These are phyloP conservation scores for Acipenser transmontanus DNA, from an alignment of 2,797 vertebrate genomes.

Conservation along the genomic window DNA sequence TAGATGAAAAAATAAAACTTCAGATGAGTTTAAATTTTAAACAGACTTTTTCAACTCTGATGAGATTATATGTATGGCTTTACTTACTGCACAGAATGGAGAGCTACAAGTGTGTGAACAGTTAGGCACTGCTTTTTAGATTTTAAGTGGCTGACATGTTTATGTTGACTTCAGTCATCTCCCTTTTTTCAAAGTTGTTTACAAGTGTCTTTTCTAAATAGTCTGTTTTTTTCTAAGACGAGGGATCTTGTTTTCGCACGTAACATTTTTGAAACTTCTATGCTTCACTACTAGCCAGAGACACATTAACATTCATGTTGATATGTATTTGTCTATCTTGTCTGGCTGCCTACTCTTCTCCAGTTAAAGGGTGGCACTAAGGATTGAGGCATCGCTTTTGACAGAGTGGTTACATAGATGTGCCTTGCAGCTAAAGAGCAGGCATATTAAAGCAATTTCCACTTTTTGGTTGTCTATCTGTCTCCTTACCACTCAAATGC, in stretches of 20 bases:
- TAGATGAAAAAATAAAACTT: too few species aligned
- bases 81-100: too few species aligned
- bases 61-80: too few species aligned
- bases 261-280: background rate
- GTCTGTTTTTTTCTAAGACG: background rate
- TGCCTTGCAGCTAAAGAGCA: background rate
- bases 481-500: background rate
- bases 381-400: background rate
- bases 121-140: too few species aligned
- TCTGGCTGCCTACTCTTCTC: background rate
- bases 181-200: too few species aligned
- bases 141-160: too few species aligned
- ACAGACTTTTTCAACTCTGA: too few species aligned
- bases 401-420: background rate
- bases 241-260: background rate
- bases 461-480: background rate
- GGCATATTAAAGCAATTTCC: constrained; percentile 8
- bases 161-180: too few species aligned
- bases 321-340: background rate
- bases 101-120: too few species aligned
- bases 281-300: background rate
- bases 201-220: background rate
- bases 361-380: constrained; percentile 1
- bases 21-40: too few species aligned
- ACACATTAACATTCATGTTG: constrained; percentile 1